Evolutionary conservation across 2,113 vertebrate genomes (phyloP).

Genomic region (Semnornis frantzii): DNA sequence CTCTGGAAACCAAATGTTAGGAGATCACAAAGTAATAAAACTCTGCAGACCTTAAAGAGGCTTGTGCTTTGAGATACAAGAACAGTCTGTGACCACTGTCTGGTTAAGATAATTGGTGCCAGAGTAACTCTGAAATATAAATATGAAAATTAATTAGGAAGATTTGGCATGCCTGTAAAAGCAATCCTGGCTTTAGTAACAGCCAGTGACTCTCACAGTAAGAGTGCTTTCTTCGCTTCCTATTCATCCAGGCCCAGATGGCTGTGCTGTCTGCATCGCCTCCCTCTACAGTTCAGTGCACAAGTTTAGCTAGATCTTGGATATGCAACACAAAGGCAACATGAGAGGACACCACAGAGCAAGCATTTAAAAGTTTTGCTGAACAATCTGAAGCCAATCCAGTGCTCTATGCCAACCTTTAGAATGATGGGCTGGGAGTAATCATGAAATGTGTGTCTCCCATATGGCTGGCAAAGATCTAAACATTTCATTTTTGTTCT

Average conservation of each 20-base stretch:
- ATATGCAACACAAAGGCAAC: not conserved
- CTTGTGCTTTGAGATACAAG: not conserved
- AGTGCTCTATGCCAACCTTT: not conserved
- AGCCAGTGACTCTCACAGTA: not conserved
- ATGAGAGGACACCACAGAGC: not conserved
- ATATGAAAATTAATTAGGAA: constrained; percentile 49
- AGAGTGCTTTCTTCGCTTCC: constrained; percentile 9
- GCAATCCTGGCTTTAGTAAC: not conserved
- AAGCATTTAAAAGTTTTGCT: constrained; percentile 19
- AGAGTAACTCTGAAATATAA: constrained; percentile 20
- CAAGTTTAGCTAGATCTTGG: not conserved
- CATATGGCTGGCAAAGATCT: constrained; percentile 42
- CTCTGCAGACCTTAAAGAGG: not conserved
- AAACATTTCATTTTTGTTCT: constrained; percentile 25
- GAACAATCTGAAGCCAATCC: constrained; percentile 36
- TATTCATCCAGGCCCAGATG: constrained; percentile 31
- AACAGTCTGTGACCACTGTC: not conserved
- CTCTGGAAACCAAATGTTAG: constrained; percentile 11
- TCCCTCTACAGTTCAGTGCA: constrained; percentile 1
- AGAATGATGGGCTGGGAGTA: constrained; percentile 2
- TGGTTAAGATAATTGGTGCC: not conserved
- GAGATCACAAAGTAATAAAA: not conserved
- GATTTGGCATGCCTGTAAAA: constrained; percentile 23
- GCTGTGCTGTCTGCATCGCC: not conserved
- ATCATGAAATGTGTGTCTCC: not conserved